Percentiles rank a stretch among this genome's conserved stretches.
phyloP scores from a whole-genome alignment of 2,113 vertebrate species.

The Chaenogobius annularis region DNA sequence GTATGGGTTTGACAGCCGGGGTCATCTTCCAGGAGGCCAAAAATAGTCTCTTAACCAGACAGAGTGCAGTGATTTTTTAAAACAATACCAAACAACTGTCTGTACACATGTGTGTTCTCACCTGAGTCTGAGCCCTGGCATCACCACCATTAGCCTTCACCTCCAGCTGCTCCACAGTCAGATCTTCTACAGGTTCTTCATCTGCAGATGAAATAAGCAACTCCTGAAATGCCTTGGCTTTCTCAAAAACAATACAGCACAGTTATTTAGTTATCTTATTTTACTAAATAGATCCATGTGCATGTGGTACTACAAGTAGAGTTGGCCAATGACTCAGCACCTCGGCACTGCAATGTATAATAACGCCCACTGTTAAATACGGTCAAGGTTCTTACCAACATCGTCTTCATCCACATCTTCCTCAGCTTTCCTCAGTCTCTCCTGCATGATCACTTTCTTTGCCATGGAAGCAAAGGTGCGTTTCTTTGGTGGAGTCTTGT shows the following conservation, averaged over 20 bases:
- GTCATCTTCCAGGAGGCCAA: slow-evolving; percentile 56
- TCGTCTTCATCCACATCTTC: slow-evolving; percentile 58
- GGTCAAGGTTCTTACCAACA: slow-evolving; percentile 53
- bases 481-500: slow-evolving; percentile 27
- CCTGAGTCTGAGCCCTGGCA: slow-evolving; percentile 86
- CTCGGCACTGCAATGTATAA: neutral
- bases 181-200: slow-evolving; percentile 72
- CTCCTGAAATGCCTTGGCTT: neutral
- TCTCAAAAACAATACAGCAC: neutral
- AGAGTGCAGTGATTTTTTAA: slow-evolving; percentile 33
- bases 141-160: slow-evolving; percentile 87
- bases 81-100: slow-evolving; percentile 44
- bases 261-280: neutral
- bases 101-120: slow-evolving; percentile 63
- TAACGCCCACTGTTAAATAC: slow-evolving; percentile 9
- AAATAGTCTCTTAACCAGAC: slow-evolving; percentile 58
- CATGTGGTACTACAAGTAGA: neutral
- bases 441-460: slow-evolving; percentile 72
- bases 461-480: slow-evolving; percentile 66
- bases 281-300: neutral
- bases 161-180: slow-evolving; percentile 82
- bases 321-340: slow-evolving; percentile 7
- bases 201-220: slow-evolving; percentile 61
- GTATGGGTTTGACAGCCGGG: slow-evolving; percentile 30
- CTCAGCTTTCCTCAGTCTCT: slow-evolving; percentile 68